Conservation (phyloP, 2,888 invertebrate genomes). For the Aromia moschata region DNA sequence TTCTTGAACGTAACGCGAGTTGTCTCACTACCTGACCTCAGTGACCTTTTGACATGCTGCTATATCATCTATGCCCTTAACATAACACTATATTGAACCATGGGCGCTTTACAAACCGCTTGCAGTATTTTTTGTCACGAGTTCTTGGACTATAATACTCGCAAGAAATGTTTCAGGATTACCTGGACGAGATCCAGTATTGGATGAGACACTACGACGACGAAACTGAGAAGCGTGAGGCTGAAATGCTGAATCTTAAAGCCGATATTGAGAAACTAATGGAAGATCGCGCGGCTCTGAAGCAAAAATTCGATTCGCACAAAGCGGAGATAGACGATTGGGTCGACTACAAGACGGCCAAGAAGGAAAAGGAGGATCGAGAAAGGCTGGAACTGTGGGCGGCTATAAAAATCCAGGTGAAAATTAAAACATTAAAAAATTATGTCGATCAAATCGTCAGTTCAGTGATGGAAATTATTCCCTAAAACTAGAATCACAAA, state of each 20-base stretch:
- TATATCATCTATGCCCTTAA: too few species aligned
- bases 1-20: too few species aligned
- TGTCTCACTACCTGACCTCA: too few species aligned
- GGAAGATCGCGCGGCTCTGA: constrained; percentile 40
- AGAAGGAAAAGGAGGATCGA: constrained; percentile 41
- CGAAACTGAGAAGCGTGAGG: constrained; percentile 50
- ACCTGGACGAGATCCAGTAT: constrained; percentile 48
- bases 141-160: too few species aligned
- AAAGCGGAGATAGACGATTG: constrained; percentile 49
- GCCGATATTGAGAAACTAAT: constrained; percentile 44
- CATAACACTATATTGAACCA: too few species aligned
- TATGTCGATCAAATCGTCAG: too few species aligned
- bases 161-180: constrained; percentile 46
- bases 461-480: too few species aligned
- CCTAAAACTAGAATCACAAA: too few species aligned
- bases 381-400: constrained; percentile 37
- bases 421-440: too few species aligned
- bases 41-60: too few species aligned
- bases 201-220: constrained; percentile 56
- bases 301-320: constrained; percentile 42
- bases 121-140: too few species aligned
- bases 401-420: constrained; percentile 51
- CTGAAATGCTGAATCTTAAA: constrained; percentile 45
- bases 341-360: constrained; percentile 43
- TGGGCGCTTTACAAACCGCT: too few species aligned